Evolutionary conservation across 2,113 vertebrate genomes (phyloP).

Genomic region (Colinus virginianus): DNA sequence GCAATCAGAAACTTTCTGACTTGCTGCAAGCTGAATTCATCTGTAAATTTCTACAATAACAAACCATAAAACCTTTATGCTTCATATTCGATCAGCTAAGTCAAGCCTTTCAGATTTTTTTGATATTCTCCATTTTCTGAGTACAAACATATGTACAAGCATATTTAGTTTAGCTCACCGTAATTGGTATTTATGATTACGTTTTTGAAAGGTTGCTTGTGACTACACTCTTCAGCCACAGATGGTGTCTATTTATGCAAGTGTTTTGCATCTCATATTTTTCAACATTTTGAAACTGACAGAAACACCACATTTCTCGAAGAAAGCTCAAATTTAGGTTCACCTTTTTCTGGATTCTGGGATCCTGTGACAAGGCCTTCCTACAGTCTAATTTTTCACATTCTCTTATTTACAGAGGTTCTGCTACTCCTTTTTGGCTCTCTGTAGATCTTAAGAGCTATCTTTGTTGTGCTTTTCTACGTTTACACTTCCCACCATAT

Average conservation of each 20-base stretch:
- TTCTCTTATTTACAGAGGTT: not conserved
- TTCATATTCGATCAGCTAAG: not conserved
- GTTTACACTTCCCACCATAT: accelerated
- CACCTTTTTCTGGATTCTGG: not conserved
- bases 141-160: not conserved
- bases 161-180: not conserved
- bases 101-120: not conserved
- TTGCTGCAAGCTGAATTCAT: not conserved
- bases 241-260: not conserved
- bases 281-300: not conserved
- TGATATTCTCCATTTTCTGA: not conserved
- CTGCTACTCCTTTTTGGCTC: not conserved
- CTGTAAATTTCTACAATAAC: not conserved
- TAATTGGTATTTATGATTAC: not conserved
- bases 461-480: not conserved
- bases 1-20: not conserved
- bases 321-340: not conserved
- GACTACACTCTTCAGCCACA: not conserved
- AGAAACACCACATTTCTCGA: not conserved
- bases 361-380: not conserved
- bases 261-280: not conserved
- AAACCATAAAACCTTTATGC: not conserved
- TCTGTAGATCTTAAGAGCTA: not conserved
- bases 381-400: not conserved
- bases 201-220: not conserved